phyloP scores from a whole-genome alignment of 2,888 invertebrate species.

The Oasisia sp. region DNA sequence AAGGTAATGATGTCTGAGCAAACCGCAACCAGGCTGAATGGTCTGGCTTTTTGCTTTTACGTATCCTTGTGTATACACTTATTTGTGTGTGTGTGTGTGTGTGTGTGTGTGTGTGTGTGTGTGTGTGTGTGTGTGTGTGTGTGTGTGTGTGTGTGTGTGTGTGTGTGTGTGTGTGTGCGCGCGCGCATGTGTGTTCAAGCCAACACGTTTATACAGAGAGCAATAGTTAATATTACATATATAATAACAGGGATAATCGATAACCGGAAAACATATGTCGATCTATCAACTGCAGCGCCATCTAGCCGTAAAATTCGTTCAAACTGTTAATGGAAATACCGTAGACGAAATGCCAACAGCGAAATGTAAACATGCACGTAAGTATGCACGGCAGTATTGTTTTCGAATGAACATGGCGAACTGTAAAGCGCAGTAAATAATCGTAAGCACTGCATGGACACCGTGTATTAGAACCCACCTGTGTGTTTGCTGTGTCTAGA shows the following conservation, averaged over 20 bases:
- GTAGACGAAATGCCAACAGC: not conserved
- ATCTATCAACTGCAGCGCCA: not conserved
- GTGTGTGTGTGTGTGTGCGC: not conserved
- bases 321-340: not conserved
- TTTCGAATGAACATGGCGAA: not conserved
- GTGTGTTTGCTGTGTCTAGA: not conserved
- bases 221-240: no score
- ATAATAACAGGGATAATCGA: no score
- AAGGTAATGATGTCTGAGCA: not conserved
- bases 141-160: not conserved
- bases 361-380: not conserved
- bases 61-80: not conserved
- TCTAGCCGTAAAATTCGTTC: not conserved
- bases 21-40: not conserved
- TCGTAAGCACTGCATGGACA: no score
- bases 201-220: no score
- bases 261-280: not conserved
- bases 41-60: not conserved
- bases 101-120: not conserved
- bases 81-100: not conserved
- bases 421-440: no score
- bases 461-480: not conserved
- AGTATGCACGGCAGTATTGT: not conserved
- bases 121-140: not conserved
- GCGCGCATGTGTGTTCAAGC: not conserved